Evolutionary conservation across 2,888 invertebrate genomes (phyloP).

Genomic region (Drosophila prostipennis): DNA sequence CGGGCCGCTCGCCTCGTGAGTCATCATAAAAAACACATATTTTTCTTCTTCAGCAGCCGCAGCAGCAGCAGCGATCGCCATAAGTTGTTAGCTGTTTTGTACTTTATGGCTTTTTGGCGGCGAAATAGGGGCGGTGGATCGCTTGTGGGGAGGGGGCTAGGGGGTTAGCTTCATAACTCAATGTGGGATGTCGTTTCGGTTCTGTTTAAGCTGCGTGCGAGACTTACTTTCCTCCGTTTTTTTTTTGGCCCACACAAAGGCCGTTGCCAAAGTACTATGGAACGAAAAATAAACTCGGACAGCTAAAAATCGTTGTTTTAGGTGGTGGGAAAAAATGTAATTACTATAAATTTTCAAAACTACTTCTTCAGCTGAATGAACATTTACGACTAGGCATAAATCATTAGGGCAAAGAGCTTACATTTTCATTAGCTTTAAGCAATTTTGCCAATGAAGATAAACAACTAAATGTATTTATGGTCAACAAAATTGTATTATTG

Average conservation of each 20-base stretch:
- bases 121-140: slow-evolving; percentile 33
- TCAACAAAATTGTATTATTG: not conserved
- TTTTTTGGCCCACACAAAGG: slow-evolving; percentile 66
- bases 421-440: not conserved
- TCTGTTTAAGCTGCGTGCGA: slow-evolving; percentile 60
- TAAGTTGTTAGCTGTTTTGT: slow-evolving; percentile 74
- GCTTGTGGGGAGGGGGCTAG: slow-evolving; percentile 2
- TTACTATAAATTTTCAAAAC: slow-evolving; percentile 12
- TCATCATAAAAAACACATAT: slow-evolving; percentile 64
- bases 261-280: slow-evolving; percentile 50
- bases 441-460: not conserved
- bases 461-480: not conserved
- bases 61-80: slow-evolving; percentile 56
- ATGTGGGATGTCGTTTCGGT: slow-evolving; percentile 55
- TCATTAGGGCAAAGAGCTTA: slow-evolving; percentile 7
- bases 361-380: not conserved
- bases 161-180: slow-evolving; percentile 74
- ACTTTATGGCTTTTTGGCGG: slow-evolving; percentile 63
- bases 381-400: slow-evolving; percentile 25
- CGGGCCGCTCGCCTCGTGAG: slow-evolving; percentile 58
- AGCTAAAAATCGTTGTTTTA: not conserved
- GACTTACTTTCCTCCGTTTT: slow-evolving; percentile 48
- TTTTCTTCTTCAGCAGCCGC: slow-evolving; percentile 39
- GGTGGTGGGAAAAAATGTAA: slow-evolving; percentile 19
- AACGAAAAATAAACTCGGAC: slow-evolving; percentile 3